Evolutionary conservation across 2,113 vertebrate genomes (phyloP), one percentile per base, ranked within the genome.

Genomic region (Cromileptes altivelis): DNA sequence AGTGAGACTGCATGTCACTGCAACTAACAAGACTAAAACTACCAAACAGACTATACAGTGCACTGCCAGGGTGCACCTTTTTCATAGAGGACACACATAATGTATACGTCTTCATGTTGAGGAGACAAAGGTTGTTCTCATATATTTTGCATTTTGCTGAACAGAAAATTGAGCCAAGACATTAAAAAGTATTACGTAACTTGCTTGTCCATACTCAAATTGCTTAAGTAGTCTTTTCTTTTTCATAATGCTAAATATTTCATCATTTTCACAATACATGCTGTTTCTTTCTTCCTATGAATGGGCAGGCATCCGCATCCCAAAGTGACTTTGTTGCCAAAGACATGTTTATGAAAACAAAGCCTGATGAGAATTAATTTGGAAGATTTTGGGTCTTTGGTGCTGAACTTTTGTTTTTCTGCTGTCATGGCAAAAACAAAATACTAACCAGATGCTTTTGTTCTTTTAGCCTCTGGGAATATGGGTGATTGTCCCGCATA

Each of bases 171-270:
- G 1, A 52, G 13, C 40, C 6, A 14, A 42, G 7, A 25, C 37
- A 62, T 71, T 57, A 50, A 55, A 23, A 30, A 9, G 40, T 40
- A 6, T 83, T 72, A 68, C 1, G 21, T 61, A 79, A 79, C 18
- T 3, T n/a, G 2, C 45, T 23, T 62, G 37, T 30, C 18, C 30
- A 53, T 62, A 25, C 70, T 61, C 9, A 42, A 23, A 23, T 23
- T 63, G 27, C 33, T 49, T 25, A 6, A 6, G 3, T 27, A 8
- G 49, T 62, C 21, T 67, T 86, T 74, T 33, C 30, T 30, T 53
- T 52, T 53, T 7, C 1, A 58, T 47, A 56, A 58, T 61, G 21
- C 64, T 81, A 52, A 83, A 88, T 87, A 80, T 70, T 87, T 75
- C 5, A 53, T 15, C 64, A 81, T 75, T 81, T 81, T 49, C 71